Evolutionary conservation across 2,797 vertebrate species (phyloP).

Genomic region (Scleropages formosus): DNA sequence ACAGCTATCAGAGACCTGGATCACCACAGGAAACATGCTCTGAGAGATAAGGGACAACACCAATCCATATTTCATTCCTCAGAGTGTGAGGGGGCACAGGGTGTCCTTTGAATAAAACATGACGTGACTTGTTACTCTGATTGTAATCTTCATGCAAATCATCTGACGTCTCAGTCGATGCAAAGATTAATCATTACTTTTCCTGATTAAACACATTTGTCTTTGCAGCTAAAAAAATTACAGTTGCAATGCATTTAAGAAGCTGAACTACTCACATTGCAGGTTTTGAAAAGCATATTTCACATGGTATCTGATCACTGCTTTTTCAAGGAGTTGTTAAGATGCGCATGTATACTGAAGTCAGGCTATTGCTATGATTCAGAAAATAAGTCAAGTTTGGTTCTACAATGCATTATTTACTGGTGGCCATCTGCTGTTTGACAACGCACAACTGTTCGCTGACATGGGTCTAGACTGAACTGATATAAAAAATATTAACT

Average conservation of each 20-base stretch:
- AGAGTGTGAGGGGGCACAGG: too few relatives aligned
- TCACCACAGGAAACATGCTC: slow-evolving; percentile 20
- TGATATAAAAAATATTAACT: slow-evolving; percentile 4
- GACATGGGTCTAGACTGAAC: not conserved
- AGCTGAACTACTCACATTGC: not conserved
- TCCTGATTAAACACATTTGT: too few relatives aligned
- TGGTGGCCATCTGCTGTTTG: slow-evolving; percentile 24
- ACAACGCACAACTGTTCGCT: not conserved
- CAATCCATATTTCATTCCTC: too few relatives aligned
- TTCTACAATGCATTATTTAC: slow-evolving; percentile 21
- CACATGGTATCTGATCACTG: not conserved
- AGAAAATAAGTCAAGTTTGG: slow-evolving; percentile 2
- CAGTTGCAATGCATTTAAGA: not conserved
- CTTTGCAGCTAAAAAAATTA: too few relatives aligned
- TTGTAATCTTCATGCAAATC: too few relatives aligned
- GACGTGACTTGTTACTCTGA: too few relatives aligned
- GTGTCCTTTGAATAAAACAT: too few relatives aligned
- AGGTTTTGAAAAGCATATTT: not conserved
- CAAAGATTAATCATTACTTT: too few relatives aligned
- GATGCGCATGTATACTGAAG: not conserved
- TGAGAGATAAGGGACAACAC: slow-evolving; percentile 12
- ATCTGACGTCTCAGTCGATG: too few relatives aligned
- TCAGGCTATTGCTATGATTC: slow-evolving; percentile 6
- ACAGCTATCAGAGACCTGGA: slow-evolving; percentile 18
- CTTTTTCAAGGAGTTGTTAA: slow-evolving; percentile 23